phyloP scores from a whole-genome alignment of 2,888 invertebrate species.

The Lasiommata megera region DNA sequence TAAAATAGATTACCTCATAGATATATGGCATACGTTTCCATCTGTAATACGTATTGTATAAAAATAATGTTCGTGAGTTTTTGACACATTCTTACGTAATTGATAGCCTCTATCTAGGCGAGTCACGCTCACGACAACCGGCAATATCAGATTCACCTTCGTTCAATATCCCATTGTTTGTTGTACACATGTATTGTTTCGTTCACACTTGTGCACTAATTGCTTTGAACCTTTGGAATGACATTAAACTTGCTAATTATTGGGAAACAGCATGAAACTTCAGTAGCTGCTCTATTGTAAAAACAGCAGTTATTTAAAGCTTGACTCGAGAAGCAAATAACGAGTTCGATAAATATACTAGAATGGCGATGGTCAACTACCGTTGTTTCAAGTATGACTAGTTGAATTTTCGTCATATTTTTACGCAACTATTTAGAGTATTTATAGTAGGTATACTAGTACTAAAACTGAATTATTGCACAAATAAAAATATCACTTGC shows the following conservation, averaged over 20 bases:
- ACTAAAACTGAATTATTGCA: too few species aligned
- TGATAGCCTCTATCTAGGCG: constrained; percentile 41
- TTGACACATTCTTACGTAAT: constrained; percentile 36
- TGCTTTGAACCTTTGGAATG: constrained; percentile 30
- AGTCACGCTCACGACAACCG: constrained; percentile 31
- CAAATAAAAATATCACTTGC: too few species aligned
- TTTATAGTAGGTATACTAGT: too few species aligned
- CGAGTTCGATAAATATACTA: too few species aligned
- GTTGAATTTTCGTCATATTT: too few species aligned
- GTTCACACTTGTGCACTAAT: constrained; percentile 47
- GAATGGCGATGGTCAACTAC: too few species aligned
- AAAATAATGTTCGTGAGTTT: not conserved
- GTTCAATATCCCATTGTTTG: constrained; percentile 47
- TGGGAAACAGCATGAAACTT: constrained; percentile 7
- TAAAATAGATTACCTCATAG: too few species aligned
- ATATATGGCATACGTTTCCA: too few species aligned
- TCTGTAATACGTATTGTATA: too few species aligned
- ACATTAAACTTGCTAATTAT: constrained; percentile 47
- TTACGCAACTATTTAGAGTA: too few species aligned
- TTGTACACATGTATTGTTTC: constrained; percentile 48
- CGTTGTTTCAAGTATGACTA: too few species aligned
- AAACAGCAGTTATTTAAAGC: not conserved
- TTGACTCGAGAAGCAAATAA: too few species aligned
- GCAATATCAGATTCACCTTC: constrained; percentile 45
- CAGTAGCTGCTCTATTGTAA: not conserved